Base-by-base conservation (phyloP, 2,888 invertebrate genomes). In the Caradrina clavipalpis region DNA sequence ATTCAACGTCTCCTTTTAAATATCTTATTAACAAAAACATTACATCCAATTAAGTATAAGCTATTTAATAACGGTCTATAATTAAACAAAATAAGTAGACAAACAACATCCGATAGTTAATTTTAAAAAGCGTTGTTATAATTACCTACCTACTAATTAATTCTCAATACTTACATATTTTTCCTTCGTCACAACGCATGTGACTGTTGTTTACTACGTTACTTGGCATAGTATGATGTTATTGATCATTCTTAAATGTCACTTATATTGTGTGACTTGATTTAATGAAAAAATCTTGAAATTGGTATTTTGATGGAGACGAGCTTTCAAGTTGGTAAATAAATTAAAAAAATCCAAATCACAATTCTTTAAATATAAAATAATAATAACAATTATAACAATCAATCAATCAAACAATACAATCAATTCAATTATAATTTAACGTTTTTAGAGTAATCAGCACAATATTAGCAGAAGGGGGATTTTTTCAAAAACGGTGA, bases 141-240 rank as follows among this genome's bases (percentile, higher is more conserved):
- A 26, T 53, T 22, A 49, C 35, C 0, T 17, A 15, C 42, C 0
- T 21, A 15, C 8, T 57, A 21, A 73, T 73, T 60, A 54, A 47
- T 71, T 63, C 42, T 26, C 31, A 19, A 59, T 59, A 61, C 4
- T 3, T 26, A 3, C 26, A 2, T 35, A 35, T 35, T 42, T 58
- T 53, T 60, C 50, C 47, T 51, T 21, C 54, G 71, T 78, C 70
- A 74, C 54, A 2, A 10, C 0, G 7, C 75, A 64, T 79, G 56
- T 75, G 80, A 75, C 55, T 7, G 13, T 49, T 79, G 80, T 78
- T 78, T 75, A 78, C 66, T 17, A 17, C 35, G 49, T 26, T 22
- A 64, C 11, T 78, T 78, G 78, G 78, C 80, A 71, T 39, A 53
- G 60, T 26, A 50, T 63, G 21, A 11, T 61, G 63, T 67, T 75